A percentile compares a stretch with the other conserved stretches of the same genome.
phyloP scores from a whole-genome alignment of 2,113 vertebrate species.

The Cyprinus carpio region DNA sequence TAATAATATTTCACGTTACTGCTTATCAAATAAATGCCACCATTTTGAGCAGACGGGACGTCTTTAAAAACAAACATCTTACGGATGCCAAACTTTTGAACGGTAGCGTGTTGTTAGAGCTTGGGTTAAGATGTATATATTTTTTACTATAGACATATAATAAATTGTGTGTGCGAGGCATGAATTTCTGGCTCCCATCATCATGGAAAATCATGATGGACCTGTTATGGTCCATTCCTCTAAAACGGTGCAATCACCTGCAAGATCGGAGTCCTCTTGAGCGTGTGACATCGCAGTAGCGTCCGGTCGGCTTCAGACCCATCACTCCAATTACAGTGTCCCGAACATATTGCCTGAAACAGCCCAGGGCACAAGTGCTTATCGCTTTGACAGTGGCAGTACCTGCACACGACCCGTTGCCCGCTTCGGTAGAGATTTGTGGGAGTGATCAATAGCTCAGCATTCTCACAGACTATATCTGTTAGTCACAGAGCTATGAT shows the following conservation, averaged over 20 bases:
- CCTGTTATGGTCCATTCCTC: neutral
- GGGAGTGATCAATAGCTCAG: neutral
- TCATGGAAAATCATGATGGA: neutral
- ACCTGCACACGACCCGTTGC: neutral
- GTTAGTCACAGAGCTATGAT: neutral
- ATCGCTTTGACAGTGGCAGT: neutral
- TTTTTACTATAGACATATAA: too few relatives aligned
- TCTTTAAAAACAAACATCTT: too few relatives aligned
- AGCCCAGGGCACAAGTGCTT: conserved; percentile 2
- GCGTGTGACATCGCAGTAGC: conserved; percentile 87
- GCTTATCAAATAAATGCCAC: too few relatives aligned
- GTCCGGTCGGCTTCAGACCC: conserved; percentile 92
- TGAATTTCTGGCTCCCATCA: neutral
- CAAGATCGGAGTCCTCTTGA: conserved; percentile 89
- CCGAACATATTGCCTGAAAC: conserved; percentile 88
- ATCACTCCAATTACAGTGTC: conserved; percentile 91
- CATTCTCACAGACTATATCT: neutral
- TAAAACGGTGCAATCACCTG: conserved; percentile 74
- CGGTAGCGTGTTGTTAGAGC: too few relatives aligned
- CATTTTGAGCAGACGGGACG: too few relatives aligned
- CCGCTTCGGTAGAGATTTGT: neutral
- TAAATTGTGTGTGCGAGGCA: neutral
- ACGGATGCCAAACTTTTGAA: too few relatives aligned
- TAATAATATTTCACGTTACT: too few relatives aligned
- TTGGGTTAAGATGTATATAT: too few relatives aligned